These are phyloP conservation scores for Pachycephus smyrnensis DNA, from an alignment of 2,888 invertebrate species.

Conservation along the genomic window DNA sequence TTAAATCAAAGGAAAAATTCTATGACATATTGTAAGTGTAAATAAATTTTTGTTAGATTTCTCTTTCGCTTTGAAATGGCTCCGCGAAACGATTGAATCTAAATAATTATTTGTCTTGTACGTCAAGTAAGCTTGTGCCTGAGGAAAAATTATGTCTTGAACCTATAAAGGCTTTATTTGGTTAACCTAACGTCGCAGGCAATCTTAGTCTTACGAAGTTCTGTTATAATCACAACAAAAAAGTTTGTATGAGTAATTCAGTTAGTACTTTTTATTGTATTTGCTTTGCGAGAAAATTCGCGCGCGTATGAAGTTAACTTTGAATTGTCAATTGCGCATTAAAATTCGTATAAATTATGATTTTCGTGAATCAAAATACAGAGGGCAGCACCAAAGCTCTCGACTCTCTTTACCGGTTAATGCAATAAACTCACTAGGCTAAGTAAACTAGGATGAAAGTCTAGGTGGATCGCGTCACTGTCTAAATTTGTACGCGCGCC, in stretches of 20 bases:
- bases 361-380: not conserved
- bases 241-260: too few relatives aligned
- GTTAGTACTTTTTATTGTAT: not conserved
- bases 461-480: not conserved
- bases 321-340: not conserved
- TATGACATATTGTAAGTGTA: not conserved
- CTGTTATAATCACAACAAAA: not conserved
- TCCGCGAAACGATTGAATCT: too few relatives aligned
- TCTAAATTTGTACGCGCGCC: not conserved
- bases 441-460: slow-evolving; percentile 5
- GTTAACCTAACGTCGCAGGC: not conserved
- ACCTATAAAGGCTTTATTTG: too few relatives aligned
- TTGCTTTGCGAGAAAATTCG: not conserved
- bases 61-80: not conserved
- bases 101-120: too few relatives aligned
- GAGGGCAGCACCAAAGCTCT: not conserved
- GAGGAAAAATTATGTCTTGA: too few relatives aligned
- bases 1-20: not conserved
- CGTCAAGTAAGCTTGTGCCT: too few relatives aligned
- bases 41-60: not conserved
- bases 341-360: not conserved
- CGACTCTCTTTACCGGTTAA: not conserved
- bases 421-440: slow-evolving; percentile 3
- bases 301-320: not conserved
- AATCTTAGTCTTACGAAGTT: not conserved